Conservation (phyloP, 2,797 vertebrate species). For the Sandelia bainsii region DNA sequence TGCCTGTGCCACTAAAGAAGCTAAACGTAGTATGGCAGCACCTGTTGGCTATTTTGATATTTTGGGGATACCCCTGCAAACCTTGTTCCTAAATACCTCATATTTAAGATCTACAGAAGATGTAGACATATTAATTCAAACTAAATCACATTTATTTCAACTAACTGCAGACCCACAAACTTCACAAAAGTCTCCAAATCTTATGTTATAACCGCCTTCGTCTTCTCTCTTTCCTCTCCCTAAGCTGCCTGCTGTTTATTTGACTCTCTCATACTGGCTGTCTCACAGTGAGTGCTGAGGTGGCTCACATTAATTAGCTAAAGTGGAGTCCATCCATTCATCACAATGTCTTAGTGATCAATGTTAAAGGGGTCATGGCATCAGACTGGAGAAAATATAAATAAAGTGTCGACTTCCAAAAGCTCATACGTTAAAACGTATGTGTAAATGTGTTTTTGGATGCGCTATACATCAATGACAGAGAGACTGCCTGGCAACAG, state of each 20-base stretch:
- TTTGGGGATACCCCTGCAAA: neutral
- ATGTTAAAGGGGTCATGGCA: conserved; percentile 29
- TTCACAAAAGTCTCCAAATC: neutral
- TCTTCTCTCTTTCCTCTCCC: neutral
- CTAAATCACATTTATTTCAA: neutral
- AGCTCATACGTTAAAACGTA: neutral
- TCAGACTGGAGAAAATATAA: conserved; percentile 24
- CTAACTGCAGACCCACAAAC: neutral
- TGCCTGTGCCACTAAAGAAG: neutral
- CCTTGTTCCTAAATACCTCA: neutral
- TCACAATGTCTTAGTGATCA: conserved; percentile 53
- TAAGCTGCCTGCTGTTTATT: neutral
- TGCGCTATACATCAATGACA: neutral
- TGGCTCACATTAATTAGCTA: conserved; percentile 62
- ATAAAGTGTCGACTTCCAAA: neutral
- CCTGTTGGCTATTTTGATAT: conserved; percentile 8
- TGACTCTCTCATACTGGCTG: neutral
- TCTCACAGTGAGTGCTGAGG: conserved; percentile 37
- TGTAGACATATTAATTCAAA: neutral
- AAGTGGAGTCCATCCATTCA: conserved; percentile 72
- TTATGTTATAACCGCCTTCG: neutral
- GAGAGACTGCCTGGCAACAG: neutral
- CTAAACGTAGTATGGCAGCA: neutral
- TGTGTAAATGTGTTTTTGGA: conserved; percentile 5
- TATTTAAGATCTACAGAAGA: neutral